A percentile compares a stretch with the other conserved stretches of the same genome.
phyloP scores from a whole-genome alignment of 2,113 vertebrate genomes.

The Siphamia tubifer region DNA sequence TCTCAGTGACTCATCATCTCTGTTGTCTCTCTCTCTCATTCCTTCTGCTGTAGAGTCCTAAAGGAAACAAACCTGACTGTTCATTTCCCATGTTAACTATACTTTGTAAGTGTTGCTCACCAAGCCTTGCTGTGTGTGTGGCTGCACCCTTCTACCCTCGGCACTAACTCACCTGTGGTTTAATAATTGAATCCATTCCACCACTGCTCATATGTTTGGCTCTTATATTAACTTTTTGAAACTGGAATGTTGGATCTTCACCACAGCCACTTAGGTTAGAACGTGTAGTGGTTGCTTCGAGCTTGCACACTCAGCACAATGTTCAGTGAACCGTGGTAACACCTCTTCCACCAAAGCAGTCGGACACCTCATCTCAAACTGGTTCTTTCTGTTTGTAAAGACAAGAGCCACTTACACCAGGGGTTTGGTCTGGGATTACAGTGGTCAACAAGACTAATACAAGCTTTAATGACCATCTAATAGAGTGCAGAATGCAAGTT shows the following conservation, averaged over 20 bases:
- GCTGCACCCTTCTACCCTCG: conserved; percentile 66
- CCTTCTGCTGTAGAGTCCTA: conserved; percentile 92
- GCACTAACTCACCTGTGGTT: conserved; percentile 47
- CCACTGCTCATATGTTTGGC: neutral
- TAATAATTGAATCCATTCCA: conserved; percentile 21
- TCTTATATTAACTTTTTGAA: neutral
- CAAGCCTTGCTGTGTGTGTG: conserved; percentile 63
- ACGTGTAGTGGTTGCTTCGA: neutral
- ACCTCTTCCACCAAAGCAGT: too few species aligned
- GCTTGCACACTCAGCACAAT: neutral
- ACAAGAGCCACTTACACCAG: too few species aligned
- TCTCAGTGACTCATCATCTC: conserved; percentile 67
- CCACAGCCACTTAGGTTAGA: neutral
- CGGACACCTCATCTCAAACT: too few species aligned
- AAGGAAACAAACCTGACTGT: conserved; percentile 87
- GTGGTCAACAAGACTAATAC: too few species aligned
- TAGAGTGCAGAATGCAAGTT: too few species aligned
- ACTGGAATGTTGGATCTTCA: neutral
- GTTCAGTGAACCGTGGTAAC: too few species aligned
- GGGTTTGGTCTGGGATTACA: too few species aligned
- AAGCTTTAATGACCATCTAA: too few species aligned
- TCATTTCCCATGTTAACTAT: conserved; percentile 88
- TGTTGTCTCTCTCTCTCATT: conserved; percentile 82
- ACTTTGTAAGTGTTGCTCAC: conserved; percentile 91
- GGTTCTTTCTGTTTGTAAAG: too few species aligned